Base-by-base conservation (phyloP, 2,113 vertebrate species). In the Grallaria varia region DNA sequence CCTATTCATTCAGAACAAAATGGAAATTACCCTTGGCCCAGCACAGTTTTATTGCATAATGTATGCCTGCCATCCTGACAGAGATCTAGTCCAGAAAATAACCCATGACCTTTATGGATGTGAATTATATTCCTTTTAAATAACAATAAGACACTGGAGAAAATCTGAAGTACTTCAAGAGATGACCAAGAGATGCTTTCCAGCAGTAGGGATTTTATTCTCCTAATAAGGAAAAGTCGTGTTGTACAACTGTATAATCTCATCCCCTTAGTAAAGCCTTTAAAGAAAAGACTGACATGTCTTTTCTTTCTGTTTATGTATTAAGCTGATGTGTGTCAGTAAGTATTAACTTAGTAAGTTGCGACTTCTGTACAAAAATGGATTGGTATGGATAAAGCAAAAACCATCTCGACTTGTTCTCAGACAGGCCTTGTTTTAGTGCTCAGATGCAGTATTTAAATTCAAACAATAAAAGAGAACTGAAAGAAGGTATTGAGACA, bases 51-150 rank as follows among this genome's bases (percentile, higher is more conserved):
- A 64, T 18, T 71, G n/a, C 80, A 44, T 50, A 69, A 45, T 37
- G 22, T 62, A 53, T 37, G 16, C 21, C 64, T 94, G 93, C 53
- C 59, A 49, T 84, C 53, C 66, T 74, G 44, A 93, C 45, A 84
- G 78, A 91, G 58, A 75, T 73, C 37, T 88, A 85, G 84, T 93
- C 66, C 58, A 89, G 88, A 94, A 96, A 97, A 94, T 76, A 97
- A 86, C 11, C 37, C 47, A 33, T 75, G 87, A 94, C 62, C 55
- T 56, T 47, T 73, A 35, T 64, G 42, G 24, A 64, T 56, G 37
- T 87, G 87, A 96, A 87, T 85, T 89, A 52, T 55, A 30, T 87
- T 82, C 68, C 37, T 83, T 75, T 72, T 77, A 33, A 78, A 95
- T 80, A 96, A 80, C 58, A 60, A 73, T 56, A 81, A 55, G 74